Percentiles rank a stretch among this genome's conserved stretches.
Conservation (phyloP, 35 echinoderm and acorn worm species). For the Ophiothrix spiculata region DNA sequence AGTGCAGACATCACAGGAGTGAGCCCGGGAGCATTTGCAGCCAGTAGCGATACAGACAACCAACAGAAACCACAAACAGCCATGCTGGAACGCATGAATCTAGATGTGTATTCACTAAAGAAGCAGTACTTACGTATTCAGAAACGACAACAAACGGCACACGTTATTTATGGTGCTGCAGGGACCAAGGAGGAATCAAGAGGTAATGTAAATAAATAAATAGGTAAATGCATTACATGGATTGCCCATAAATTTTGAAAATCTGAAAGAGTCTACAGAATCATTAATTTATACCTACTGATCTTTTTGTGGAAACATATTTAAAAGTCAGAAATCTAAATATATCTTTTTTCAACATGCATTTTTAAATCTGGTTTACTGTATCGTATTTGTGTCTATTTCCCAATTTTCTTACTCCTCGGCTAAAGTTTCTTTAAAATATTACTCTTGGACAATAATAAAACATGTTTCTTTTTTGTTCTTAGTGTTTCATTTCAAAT, state of each 20-base stretch:
- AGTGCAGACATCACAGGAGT: slow-evolving; percentile 74
- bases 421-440: too few species aligned
- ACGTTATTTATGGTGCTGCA: slow-evolving; percentile 82
- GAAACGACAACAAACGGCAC: slow-evolving; percentile 73
- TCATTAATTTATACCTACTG: too few species aligned
- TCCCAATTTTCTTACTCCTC: too few species aligned
- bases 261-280: too few species aligned
- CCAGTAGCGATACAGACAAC: slow-evolving; percentile 45
- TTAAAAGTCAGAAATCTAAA: too few species aligned
- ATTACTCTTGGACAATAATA: too few species aligned
- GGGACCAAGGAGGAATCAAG: slow-evolving; percentile 53
- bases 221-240: not conserved
- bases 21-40: slow-evolving; percentile 86
- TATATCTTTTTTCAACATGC: not conserved
- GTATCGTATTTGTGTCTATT: too few species aligned
- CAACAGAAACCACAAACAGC: slow-evolving; percentile 56
- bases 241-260: too few species aligned
- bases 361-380: too few species aligned
- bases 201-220: slow-evolving; percentile 32
- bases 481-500: too few species aligned
- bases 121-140: slow-evolving; percentile 97
- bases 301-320: too few species aligned
- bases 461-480: too few species aligned
- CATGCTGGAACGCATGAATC: slow-evolving; percentile 94
- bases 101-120: slow-evolving; percentile 86